Evolutionary conservation across 2,797 vertebrate species (phyloP), one percentile per base, ranked within the genome.

Genomic region (Salarias fasciatus): DNA sequence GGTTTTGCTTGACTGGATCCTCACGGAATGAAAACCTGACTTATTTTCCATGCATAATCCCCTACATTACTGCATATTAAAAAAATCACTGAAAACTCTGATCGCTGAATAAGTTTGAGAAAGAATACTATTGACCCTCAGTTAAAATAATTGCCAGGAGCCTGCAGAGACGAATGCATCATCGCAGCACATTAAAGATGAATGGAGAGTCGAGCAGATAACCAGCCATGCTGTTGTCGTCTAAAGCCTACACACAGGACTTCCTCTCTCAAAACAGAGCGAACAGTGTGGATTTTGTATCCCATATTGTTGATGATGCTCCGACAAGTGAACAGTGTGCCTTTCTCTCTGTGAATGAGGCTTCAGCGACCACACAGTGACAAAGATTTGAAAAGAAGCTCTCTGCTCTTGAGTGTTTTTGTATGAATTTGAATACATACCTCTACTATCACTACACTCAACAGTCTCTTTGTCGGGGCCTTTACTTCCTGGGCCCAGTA

Each of bases 341-440:
- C 77, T 77, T 73, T 65, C 49, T 72, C 45, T 14, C 38, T 55
- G 45, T 80, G 79, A 87, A 75, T 57, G 61, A 72, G 44, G 31
- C 63, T 59, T 56, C 50, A 79, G 42, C 24, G 35, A 53, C 69
- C 67, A 53, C 64, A 80, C 60, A 59, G 10, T 41, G 44, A 13
- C 54, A 59, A 40, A 53, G 57, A 51, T 56, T 65, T 53, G n/a
- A 45, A 78, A 76, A 63, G 52, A 77, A 62, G 29, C 72, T 50
- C 40, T 4, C 28, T 40, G 56, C 69, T 71, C 84, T 70, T 43
- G 64, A 70, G 42, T 44, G 74, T 67, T 77, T 82, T 75, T 80
- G 50, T 56, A 70, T 78, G 64, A 69, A 79, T 83, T 59, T 86
- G 73, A 88, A 84, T 79, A 84, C 83, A 77, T 81, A 83, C 83